Base-by-base conservation (phyloP, 1,140 invertebrate genomes). In the Sycobia sp. region DNA sequence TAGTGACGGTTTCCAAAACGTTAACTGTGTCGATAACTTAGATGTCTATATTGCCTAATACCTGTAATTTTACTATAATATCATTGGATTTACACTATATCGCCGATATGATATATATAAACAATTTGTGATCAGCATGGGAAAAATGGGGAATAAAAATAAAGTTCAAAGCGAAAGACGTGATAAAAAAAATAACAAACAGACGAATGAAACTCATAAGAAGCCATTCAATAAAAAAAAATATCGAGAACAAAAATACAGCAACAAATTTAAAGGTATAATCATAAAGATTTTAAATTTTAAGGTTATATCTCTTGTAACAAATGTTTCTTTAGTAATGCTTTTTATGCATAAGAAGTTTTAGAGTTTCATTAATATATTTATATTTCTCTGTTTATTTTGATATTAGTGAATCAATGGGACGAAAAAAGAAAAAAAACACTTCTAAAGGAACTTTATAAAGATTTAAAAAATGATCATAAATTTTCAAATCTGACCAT, bases 241-340 rank as follows among this genome's bases (percentile, higher is more conserved):
- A 14, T 89, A 87, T 60, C 80, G 87, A 23, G 60, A 86, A 27
- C 82, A 87, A 61, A 88, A 88, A 67, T 89, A 89, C 63, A 89
- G 86, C 67, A 87, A 88, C 36, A 88, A 88, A 68, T 86, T 85
- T 56, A 88, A 87, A 79, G 70, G 81, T 82, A 73, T 62, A 63
- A 34, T 8, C 27, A n/a, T 47, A n/a, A 23, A 22, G 0, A n/a
- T 46, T 29, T 27, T 29, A 25, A 36, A 25, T n/a, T 53, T 67
- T 27, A 54, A 71, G 69, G 68, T 74, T 73, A 71, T 23, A 41
- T 64, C 27, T 59, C 51, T 16, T 20, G 27, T 5, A 7, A 3
- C 22, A 11, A n/a, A n/a, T n/a, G n/a, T n/a, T n/a, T n/a, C n/a
- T n/a, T n/a, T n/a, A n/a, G 18, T 36, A 29, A 16, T 49, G 32